Conservation (phyloP, 2,113 vertebrate species). For the Oxyruncus cristatus region DNA sequence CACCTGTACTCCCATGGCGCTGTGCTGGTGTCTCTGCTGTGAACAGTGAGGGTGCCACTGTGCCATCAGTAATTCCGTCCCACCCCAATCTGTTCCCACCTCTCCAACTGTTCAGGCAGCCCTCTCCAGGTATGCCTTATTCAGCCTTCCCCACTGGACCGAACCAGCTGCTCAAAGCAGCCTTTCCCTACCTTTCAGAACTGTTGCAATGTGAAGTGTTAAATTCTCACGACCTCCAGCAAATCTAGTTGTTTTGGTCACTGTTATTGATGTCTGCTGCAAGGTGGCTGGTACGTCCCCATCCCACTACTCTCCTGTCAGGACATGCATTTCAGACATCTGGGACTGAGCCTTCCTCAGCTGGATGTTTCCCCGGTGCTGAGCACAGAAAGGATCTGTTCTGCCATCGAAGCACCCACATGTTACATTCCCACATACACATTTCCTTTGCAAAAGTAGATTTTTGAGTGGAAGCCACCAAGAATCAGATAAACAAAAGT, state of each 20-base stretch:
- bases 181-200: not conserved
- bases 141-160: not conserved
- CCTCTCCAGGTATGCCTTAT: not conserved
- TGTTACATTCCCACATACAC: not conserved
- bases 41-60: not conserved
- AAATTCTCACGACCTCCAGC: not conserved
- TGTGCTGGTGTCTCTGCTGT: not conserved
- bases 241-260: not conserved
- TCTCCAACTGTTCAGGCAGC: not conserved
- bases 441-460: not conserved
- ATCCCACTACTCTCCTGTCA: not conserved
- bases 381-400: not conserved
- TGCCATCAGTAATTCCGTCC: not conserved
- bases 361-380: not conserved
- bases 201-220: not conserved
- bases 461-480: not conserved
- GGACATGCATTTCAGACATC: not conserved
- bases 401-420: not conserved
- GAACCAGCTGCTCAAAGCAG: not conserved
- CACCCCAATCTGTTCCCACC: not conserved
- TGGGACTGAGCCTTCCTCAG: not conserved
- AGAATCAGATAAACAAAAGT: not conserved
- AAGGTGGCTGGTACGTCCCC: not conserved
- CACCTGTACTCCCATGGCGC: accelerated
- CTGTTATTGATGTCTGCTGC: not conserved